Evolutionary conservation across 92 coral and sea anemone species (phyloP).

Genomic region (Palythoa caribaeorum): DNA sequence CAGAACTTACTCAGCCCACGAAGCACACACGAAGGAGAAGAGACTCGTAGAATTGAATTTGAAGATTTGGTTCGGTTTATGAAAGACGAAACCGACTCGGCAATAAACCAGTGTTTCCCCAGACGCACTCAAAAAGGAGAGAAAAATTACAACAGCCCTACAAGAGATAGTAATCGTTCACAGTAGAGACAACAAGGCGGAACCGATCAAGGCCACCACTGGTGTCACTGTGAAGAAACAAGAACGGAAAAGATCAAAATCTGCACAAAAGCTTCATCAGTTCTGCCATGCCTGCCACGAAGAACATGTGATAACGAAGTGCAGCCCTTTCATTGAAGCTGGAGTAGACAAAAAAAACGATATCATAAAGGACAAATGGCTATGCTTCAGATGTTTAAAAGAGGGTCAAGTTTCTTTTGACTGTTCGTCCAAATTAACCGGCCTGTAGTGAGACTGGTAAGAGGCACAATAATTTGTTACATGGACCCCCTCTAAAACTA

Average conservation of each 20-base stretch:
- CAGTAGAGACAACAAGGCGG: not conserved
- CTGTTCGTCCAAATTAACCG: no score
- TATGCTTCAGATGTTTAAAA: constrained; percentile 39
- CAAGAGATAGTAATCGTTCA: not conserved
- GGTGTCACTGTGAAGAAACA: not conserved
- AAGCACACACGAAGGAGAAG: constrained; percentile 37
- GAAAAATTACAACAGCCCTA: no score
- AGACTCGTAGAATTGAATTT: constrained; percentile 44
- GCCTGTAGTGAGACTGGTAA: no score
- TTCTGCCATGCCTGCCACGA: constrained; percentile 59
- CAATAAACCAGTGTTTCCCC: constrained; percentile 75
- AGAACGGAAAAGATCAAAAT: not conserved
- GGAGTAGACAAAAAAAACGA: constrained; percentile 60
- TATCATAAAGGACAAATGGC: constrained; percentile 44
- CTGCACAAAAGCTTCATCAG: not conserved
- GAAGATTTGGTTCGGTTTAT: constrained; percentile 62
- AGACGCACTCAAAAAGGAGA: constrained; percentile 60
- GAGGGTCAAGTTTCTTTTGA: no score
- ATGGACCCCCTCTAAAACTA: no score
- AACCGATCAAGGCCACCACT: not conserved
- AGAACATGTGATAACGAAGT: constrained; percentile 60
- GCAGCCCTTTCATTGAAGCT: constrained; percentile 36
- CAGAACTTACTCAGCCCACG: constrained; percentile 72
- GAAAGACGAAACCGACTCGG: constrained; percentile 73
- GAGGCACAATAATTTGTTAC: no score